Percentiles rank a stretch among this genome's conserved stretches.
Evolutionary conservation across 2,113 vertebrate species (phyloP).

Genomic region (Eulemur macaco): DNA sequence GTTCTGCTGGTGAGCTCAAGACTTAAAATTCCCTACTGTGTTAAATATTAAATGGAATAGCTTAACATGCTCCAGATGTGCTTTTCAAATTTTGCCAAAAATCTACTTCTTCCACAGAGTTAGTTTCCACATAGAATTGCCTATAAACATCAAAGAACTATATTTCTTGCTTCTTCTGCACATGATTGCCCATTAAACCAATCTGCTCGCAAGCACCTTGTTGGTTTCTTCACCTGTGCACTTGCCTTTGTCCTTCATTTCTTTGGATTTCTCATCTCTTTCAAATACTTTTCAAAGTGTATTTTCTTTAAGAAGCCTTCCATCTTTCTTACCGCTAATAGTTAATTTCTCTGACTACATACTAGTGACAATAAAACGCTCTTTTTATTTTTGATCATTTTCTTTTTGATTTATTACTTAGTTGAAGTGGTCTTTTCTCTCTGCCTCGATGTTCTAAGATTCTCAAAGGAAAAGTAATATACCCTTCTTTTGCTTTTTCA

Average conservation of each 20-base stretch:
- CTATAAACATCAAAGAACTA: neutral
- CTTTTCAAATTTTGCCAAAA: neutral
- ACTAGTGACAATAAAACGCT: neutral
- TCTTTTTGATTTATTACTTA: neutral
- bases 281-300: neutral
- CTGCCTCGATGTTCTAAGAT: neutral
- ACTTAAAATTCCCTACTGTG: neutral
- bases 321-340: neutral
- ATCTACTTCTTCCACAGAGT: neutral
- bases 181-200: neutral
- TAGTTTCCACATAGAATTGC: neutral
- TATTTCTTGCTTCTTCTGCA: neutral
- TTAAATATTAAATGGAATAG: neutral
- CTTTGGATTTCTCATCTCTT: neutral
- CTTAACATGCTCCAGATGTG: neutral
- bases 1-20: neutral
- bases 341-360: neutral
- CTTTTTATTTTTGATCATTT: neutral
- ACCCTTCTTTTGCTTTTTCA: neutral
- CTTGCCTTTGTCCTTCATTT: neutral
- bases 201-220: neutral
- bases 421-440: neutral
- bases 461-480: neutral
- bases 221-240: neutral
- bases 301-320: neutral